phyloP scores from a whole-genome alignment of 2,888 invertebrate genomes.

The Ecliptopera silaceata region DNA sequence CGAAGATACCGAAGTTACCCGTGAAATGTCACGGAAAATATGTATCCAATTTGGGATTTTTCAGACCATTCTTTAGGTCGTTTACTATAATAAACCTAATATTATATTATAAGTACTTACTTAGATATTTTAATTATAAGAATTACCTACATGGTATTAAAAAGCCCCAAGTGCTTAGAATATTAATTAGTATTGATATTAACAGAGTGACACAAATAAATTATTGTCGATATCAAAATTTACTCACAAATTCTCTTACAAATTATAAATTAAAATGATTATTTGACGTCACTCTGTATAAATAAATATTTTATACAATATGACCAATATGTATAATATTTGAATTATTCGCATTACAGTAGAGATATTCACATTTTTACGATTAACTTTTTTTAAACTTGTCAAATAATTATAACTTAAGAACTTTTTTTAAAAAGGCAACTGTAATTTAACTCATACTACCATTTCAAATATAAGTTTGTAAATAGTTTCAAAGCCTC shows the following conservation, averaged over 20 bases:
- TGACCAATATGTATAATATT: slow-evolving; percentile 45
- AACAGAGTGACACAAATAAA: slow-evolving; percentile 13
- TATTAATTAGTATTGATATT: neutral
- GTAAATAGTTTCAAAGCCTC: neutral
- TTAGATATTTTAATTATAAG: slow-evolving; percentile 31
- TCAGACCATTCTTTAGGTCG: slow-evolving; percentile 46
- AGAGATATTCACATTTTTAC: slow-evolving; percentile 7
- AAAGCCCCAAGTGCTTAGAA: slow-evolving; percentile 52
- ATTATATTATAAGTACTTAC: slow-evolving; percentile 8
- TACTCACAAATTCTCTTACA: too few relatives aligned
- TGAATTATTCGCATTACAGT: slow-evolving; percentile 21
- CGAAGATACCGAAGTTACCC: slow-evolving; percentile 18
- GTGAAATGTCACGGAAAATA: slow-evolving; percentile 33
- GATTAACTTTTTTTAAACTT: slow-evolving; percentile 4
- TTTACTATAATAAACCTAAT: too few relatives aligned
- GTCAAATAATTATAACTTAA: neutral
- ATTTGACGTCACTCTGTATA: slow-evolving; percentile 11
- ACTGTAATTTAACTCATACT: too few relatives aligned
- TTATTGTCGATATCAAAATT: neutral
- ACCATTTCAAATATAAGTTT: neutral
- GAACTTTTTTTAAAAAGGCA: too few relatives aligned
- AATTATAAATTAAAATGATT: neutral
- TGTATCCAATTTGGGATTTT: slow-evolving; percentile 60
- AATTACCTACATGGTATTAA: slow-evolving; percentile 45
- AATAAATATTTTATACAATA: slow-evolving; percentile 39